A percentile compares a stretch with the other conserved stretches of the same genome.
phyloP scores from a whole-genome alignment of 2,113 vertebrate genomes.

The Ageneiosus marmoratus region DNA sequence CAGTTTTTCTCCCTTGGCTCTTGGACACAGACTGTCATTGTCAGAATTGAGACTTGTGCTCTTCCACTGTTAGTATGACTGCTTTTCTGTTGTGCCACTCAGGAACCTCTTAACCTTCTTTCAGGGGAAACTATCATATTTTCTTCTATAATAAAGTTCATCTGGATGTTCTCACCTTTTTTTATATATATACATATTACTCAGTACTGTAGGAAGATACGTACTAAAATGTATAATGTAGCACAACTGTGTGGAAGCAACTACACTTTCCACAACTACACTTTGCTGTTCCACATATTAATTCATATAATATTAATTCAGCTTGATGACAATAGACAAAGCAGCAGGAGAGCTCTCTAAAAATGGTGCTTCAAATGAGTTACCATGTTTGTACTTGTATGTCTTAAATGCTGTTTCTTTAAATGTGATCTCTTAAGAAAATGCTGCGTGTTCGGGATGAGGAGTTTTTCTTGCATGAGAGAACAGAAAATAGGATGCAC shows the following conservation, averaged over 20 bases:
- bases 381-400: not conserved
- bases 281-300: not conserved
- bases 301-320: not conserved
- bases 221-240: not conserved
- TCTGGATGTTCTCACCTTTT: not conserved
- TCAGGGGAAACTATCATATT: not conserved
- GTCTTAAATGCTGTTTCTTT: conserved; percentile 26
- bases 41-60: not conserved
- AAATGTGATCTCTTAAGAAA: conserved; percentile 71
- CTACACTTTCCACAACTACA: no score
- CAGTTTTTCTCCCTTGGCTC: not conserved
- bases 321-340: not conserved
- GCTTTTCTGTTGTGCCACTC: not conserved
- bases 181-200: no score
- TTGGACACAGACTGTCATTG: not conserved
- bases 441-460: conserved; percentile 88
- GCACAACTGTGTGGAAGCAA: not conserved
- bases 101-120: not conserved
- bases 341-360: not conserved
- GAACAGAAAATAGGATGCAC: conserved; percentile 78
- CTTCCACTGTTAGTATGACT: not conserved
- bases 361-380: not conserved
- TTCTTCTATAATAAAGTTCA: not conserved
- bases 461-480: conserved; percentile 74
- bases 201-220: not conserved